These are phyloP conservation scores for Metalampra italica DNA, from an alignment of 2,888 invertebrate genomes.

Conservation along the genomic window DNA sequence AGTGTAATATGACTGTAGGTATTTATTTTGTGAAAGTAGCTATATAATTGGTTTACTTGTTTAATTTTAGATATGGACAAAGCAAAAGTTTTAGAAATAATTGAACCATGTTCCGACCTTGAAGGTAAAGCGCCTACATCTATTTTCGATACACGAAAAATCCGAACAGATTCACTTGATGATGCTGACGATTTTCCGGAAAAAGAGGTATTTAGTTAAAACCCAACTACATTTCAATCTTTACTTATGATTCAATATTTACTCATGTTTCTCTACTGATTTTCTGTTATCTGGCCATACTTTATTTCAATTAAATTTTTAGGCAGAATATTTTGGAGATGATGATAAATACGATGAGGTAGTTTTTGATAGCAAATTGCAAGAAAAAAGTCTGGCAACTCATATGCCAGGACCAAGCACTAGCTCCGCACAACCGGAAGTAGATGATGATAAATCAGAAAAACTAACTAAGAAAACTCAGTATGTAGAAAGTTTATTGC, in stretches of 20 bases:
- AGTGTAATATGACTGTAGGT: not conserved
- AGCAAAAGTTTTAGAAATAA: constrained; percentile 74
- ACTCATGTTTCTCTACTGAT: no score
- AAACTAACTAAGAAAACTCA: constrained; percentile 46
- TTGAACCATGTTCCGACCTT: constrained; percentile 66
- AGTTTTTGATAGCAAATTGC: constrained; percentile 24
- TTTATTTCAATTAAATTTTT: not conserved
- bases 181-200: constrained; percentile 76
- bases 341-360: constrained; percentile 47
- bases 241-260: no score
- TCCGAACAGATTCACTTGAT: constrained; percentile 71
- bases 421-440: constrained; percentile 26
- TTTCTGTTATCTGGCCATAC: not conserved
- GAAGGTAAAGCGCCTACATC: constrained; percentile 55
- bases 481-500: constrained; percentile 48
- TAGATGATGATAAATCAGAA: constrained; percentile 37
- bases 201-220: constrained; percentile 53
- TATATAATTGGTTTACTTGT: constrained; percentile 2
- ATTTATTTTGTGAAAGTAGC: no score
- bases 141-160: constrained; percentile 67
- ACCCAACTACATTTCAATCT: not conserved
- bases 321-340: constrained; percentile 62
- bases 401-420: constrained; percentile 31
- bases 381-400: constrained; percentile 19
- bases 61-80: constrained; percentile 68